Conservation (phyloP, 2,797 vertebrate genomes). For the Anguilla megastoma region DNA sequence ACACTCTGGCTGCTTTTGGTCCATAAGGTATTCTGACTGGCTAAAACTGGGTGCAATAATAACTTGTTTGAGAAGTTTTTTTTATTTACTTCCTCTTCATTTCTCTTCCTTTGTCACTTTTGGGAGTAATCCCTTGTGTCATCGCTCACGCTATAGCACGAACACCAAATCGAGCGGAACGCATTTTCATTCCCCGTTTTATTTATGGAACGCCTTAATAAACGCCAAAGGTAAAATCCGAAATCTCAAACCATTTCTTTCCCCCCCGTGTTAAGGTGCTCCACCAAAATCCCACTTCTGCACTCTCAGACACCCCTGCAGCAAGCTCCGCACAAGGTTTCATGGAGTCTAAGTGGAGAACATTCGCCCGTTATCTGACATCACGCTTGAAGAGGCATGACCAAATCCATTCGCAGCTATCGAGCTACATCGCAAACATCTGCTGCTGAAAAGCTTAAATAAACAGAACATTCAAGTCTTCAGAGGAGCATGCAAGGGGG, state of each 20-base stretch:
- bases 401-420: slow-evolving; percentile 18
- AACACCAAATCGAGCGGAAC: neutral
- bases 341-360: slow-evolving; percentile 1
- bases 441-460: slow-evolving; percentile 23
- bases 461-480: slow-evolving; percentile 16
- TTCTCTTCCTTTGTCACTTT: neutral
- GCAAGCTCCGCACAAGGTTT: neutral
- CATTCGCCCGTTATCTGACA: slow-evolving; percentile 15
- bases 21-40: neutral
- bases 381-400: slow-evolving; percentile 19
- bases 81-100: neutral
- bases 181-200: neutral
- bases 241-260: neutral
- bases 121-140: neutral
- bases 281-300: neutral
- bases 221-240: neutral
- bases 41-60: neutral
- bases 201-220: neutral
- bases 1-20: neutral
- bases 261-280: neutral
- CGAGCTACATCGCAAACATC: slow-evolving; percentile 22
- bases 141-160: neutral
- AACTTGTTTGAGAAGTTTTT: neutral
- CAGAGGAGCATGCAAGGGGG: neutral
- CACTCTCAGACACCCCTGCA: neutral